A percentile compares a stretch with the other conserved stretches of the same genome.
These are phyloP conservation scores for Heliconius erato DNA, from an alignment of 2,888 invertebrate genomes.

Conservation along the genomic window DNA sequence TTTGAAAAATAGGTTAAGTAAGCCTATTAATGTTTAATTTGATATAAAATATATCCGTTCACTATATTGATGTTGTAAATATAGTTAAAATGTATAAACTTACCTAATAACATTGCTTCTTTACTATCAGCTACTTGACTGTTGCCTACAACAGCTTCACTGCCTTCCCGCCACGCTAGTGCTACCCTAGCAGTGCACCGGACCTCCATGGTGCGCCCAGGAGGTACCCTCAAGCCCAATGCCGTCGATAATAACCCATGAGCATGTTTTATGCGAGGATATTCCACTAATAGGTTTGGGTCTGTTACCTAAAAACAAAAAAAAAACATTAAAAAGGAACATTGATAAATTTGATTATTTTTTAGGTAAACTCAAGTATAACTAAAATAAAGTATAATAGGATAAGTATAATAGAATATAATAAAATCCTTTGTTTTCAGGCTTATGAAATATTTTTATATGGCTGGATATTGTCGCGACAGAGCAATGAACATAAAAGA, in stretches of 20 bases:
- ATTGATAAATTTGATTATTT: too few species aligned
- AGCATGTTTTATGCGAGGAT: conserved; percentile 75
- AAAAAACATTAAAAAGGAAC: neutral
- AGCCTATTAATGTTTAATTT: too few species aligned
- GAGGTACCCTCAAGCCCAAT: conserved; percentile 75
- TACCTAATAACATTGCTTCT: conserved; percentile 81
- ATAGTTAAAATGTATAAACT: conserved; percentile 43
- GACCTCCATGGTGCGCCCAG: conserved; percentile 78
- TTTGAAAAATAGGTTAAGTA: neutral
- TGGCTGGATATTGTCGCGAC: neutral
- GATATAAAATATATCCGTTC: neutral
- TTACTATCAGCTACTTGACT: conserved; percentile 80
- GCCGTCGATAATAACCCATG: conserved; percentile 79
- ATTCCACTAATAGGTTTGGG: conserved; percentile 73
- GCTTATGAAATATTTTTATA: too few species aligned
- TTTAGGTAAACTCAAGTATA: neutral
- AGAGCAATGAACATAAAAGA: neutral
- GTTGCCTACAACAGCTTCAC: conserved; percentile 80
- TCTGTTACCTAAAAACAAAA: conserved; percentile 70
- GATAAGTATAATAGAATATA: neutral
- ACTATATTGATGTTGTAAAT: neutral
- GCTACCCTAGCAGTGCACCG: conserved; percentile 79
- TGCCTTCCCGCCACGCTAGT: conserved; percentile 80
- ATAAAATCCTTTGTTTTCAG: too few species aligned
- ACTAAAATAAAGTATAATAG: neutral